phyloP scores from a whole-genome alignment of 2,113 vertebrate genomes.

The Dasyornis broadbenti region DNA sequence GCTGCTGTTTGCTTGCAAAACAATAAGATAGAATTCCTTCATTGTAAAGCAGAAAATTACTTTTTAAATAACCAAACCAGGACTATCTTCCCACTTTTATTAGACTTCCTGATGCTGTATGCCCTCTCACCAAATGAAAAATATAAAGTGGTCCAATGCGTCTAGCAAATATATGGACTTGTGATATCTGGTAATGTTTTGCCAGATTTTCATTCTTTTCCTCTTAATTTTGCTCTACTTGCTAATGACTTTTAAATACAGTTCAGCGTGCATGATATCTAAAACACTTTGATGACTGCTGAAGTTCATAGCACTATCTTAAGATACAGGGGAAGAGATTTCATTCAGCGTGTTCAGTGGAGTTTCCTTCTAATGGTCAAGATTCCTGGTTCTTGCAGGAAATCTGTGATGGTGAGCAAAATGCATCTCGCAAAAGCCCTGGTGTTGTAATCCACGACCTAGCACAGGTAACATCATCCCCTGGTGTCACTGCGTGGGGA shows the following conservation, averaged over 20 bases:
- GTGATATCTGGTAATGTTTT: not conserved
- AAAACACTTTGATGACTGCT: not conserved
- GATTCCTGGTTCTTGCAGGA: not conserved
- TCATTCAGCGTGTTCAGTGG: not conserved
- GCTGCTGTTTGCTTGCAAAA: not conserved
- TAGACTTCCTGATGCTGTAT: not conserved
- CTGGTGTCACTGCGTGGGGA: not conserved
- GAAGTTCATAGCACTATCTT: not conserved
- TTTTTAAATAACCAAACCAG: not conserved
- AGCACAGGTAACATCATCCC: too few relatives aligned
- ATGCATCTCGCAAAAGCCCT: not conserved
- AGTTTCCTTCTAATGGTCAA: not conserved
- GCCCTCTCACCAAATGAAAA: not conserved
- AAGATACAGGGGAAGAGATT: not conserved
- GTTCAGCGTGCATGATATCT: not conserved
- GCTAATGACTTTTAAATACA: not conserved
- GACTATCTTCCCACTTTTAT: not conserved
- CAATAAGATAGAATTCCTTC: not conserved
- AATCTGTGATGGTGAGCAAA: not conserved
- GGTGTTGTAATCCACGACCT: not conserved
- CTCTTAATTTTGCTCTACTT: not conserved
- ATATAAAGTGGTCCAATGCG: not conserved
- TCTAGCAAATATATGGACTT: not conserved
- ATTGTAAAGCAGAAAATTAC: not conserved
- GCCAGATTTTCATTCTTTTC: not conserved